Conservation (phyloP, 2,888 invertebrate genomes). For the Himalopsyche tibetana region DNA sequence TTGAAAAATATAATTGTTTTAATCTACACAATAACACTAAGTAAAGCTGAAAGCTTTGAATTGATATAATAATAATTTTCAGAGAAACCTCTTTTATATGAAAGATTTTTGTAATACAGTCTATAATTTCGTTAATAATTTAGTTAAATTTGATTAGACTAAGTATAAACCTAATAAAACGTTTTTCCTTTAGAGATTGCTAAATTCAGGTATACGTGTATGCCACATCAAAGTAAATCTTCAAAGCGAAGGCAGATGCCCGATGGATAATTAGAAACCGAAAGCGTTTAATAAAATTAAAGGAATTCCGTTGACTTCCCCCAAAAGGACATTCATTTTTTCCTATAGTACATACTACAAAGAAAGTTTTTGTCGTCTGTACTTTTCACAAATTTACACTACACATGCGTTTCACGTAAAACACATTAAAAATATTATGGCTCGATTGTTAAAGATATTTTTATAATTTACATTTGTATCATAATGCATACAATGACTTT, state of each 20-base stretch:
- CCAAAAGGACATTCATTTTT: background rate
- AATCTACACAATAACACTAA: too few species aligned
- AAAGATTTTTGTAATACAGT: too few species aligned
- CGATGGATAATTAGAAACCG: conserved; percentile 10
- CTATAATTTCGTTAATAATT: too few species aligned
- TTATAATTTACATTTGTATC: too few species aligned
- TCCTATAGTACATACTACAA: conserved; percentile 2
- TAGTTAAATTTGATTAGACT: too few species aligned
- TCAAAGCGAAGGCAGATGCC: conserved; percentile 26
- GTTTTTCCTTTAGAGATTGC: background rate
- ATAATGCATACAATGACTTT: too few species aligned
- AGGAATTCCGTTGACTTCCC: conserved; percentile 10
- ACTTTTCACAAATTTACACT: background rate
- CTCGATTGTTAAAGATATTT: too few species aligned
- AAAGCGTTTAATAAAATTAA: conserved; percentile 29
- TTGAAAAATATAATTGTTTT: too few species aligned
- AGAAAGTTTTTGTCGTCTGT: background rate
- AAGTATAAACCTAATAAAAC: background rate
- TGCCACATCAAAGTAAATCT: conserved; percentile 10
- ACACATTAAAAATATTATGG: too few species aligned
- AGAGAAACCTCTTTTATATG: too few species aligned
- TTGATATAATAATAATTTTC: too few species aligned
- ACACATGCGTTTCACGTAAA: background rate
- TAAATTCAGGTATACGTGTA: background rate
- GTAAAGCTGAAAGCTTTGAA: too few species aligned